Evolutionary conservation across 2,888 invertebrate genomes (phyloP), one percentile per base, ranked within the genome.

Genomic region (Cephalotes varians): DNA sequence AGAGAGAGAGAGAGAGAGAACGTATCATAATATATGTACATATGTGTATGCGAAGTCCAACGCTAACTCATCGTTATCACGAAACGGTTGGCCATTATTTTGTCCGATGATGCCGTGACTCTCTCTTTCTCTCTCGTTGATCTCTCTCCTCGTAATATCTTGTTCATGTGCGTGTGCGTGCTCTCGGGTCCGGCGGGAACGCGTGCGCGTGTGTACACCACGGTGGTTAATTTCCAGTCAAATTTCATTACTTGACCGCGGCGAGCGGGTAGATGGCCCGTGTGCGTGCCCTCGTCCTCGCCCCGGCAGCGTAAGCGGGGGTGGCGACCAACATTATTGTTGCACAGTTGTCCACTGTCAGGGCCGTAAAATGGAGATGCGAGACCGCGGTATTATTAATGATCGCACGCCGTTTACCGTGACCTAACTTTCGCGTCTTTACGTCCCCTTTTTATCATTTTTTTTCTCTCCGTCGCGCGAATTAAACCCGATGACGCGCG

Each of bases 171-270:
- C 28, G 51, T 82, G 82, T 86, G 82, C 87, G 71, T 86, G 84
- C 79, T 82, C 82, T 49, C 49, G 62, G 51, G 3, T 49, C 77
- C 18, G 67, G 72, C 12, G 81, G 83, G 28, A 80, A 72, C 74
- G 73, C 69, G 80, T 71, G 84, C 64, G 81, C 82, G 83, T 85
- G 87, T 82, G 82, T 88, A 90, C 82, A 92, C 88, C 89, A 88
- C 90, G 91, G 92, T 93, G 93, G 92, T 94, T 94, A 93, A 94
- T 94, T 94, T 93, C 91, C 93, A 94, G 93, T 93, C 93, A 93
- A 94, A 94, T 94, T 94, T 93, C 94, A 94, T 94, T 94, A 94
- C 93, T 93, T 89, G 92, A 92, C 93, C 92, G 92, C 88, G 92
- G 90, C 90, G 67, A 65, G 87, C 88, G 91, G 88, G 87, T 89